A percentile compares a stretch with the other conserved stretches of the same genome.
phyloP scores from a whole-genome alignment of 1,140 invertebrate species.

The Triops cancriformis region DNA sequence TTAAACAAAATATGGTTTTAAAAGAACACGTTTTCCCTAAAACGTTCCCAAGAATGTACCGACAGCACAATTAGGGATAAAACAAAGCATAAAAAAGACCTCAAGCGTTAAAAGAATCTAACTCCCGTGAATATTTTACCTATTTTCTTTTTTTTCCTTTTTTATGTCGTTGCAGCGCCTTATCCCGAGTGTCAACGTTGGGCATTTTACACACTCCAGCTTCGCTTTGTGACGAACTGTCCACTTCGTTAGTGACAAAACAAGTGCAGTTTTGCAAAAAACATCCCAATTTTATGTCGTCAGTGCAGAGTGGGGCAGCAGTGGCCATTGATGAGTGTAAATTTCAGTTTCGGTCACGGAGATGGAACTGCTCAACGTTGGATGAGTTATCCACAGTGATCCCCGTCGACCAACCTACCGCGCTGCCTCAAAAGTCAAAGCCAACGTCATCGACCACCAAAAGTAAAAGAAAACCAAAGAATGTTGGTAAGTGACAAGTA shows the following conservation, averaged over 20 bases:
- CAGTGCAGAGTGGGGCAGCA: constrained; percentile 39
- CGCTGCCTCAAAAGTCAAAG: constrained; percentile 15
- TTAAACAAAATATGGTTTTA: not conserved
- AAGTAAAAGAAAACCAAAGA: constrained; percentile 17
- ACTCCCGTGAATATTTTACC: not conserved
- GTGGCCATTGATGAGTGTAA: constrained; percentile 48
- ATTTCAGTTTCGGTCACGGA: constrained; percentile 44
- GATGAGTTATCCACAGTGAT: constrained; percentile 31
- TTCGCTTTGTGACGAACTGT: constrained; percentile 30
- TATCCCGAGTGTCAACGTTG: not conserved
- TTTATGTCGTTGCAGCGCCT: not conserved
- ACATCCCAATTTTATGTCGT: constrained; percentile 35
- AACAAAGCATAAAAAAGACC: not conserved
- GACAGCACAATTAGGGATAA: not conserved
- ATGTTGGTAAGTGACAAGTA: not conserved
- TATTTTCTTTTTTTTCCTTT: too few species aligned
- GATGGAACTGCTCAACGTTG: constrained; percentile 47
- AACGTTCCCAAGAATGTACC: not conserved
- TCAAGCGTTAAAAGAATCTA: too few species aligned
- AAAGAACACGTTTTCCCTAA: not conserved
- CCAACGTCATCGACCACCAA: not conserved
- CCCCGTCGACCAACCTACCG: constrained; percentile 15
- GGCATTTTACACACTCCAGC: constrained; percentile 1
- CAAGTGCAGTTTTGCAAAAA: constrained; percentile 35
- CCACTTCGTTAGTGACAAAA: constrained; percentile 30